Conservation (phyloP, 2,797 vertebrate species). For the Pseudochaenichthys georgianus region DNA sequence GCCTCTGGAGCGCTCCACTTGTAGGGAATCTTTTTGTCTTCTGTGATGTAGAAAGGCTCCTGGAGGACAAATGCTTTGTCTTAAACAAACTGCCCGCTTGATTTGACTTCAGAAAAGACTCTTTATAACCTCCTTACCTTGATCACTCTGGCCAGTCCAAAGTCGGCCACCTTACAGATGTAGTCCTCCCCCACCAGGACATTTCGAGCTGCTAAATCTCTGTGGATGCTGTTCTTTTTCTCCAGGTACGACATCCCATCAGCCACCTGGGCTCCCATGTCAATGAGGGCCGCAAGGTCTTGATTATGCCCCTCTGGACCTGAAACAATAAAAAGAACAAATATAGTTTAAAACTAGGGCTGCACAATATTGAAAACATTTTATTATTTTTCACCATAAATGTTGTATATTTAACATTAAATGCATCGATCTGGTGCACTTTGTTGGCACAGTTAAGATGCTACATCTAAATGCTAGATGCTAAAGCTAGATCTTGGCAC, state of each 20-base stretch:
- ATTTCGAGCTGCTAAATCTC: constrained; percentile 90
- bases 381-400: too few species aligned
- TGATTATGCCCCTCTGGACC: constrained; percentile 75
- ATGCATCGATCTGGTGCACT: too few species aligned
- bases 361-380: too few species aligned
- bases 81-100: not conserved
- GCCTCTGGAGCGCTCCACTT: constrained; percentile 90
- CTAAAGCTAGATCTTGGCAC: too few species aligned
- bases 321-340: constrained; percentile 47
- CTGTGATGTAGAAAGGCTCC: constrained; percentile 85
- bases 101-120: not conserved
- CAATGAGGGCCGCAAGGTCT: constrained; percentile 69
- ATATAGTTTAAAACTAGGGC: too few species aligned
- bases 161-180: constrained; percentile 91
- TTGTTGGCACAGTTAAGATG: too few species aligned
- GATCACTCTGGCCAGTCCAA: constrained; percentile 89
- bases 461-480: too few species aligned
- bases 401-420: too few species aligned
- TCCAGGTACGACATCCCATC: constrained; percentile 91
- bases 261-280: constrained; percentile 87
- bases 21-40: constrained; percentile 84
- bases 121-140: constrained; percentile 76
- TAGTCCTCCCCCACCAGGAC: constrained; percentile 88
- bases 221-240: constrained; percentile 86
- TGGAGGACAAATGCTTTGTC: constrained; percentile 37